Base-by-base conservation (phyloP, 2,113 vertebrate genomes). In the Carollia perspicillata region DNA sequence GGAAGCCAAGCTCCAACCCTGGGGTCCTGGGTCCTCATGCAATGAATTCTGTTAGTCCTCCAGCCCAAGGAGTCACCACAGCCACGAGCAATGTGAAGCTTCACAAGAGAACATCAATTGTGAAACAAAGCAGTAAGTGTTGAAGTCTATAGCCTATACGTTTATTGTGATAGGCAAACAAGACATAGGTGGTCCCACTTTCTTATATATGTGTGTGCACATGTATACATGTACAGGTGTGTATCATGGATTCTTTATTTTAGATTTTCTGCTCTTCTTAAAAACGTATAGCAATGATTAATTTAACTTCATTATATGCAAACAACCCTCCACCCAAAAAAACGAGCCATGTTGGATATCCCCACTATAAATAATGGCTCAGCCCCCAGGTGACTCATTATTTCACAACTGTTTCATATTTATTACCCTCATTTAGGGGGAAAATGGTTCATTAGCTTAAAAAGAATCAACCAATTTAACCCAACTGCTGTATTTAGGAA, bases 271-370 rank as follows among this genome's bases (percentile, higher is more conserved):
- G 49, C 3, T 88, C 87, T 78, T 53, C 53, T 37, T 40, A 89
- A 14, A 85, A 8, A 81, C 14, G 8, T 20, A n/a, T 0, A 44
- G 23, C 22, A 95, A 81, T 23, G 55, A 44, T 89, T 95, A 35
- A 85, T 79, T 94, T 87, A 33, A 37, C 30, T 72, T 71, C 69
- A 69, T 89, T 37, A 51, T 75, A 40, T 60, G 84, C 53, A 68
- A 91, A 69, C 33, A 33, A 42, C 3, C 35, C 6, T 63, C 30
- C 20, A 11, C 2, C 14, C 40, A 2, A 9, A 30, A 30, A 55
- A 14, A n/a, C 9, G 12, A 75, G 33, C 65, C 35, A 37, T 17
- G 22, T 72, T 63, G 42, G 20, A 60, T 72, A 16, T 63, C 16
- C 42, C 40, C 63, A 85, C 33, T 47, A 77, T 44, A 8, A 66